Evolutionary conservation across 2,888 invertebrate genomes (phyloP), one percentile per base, ranked within the genome.

Genomic region (Polia nebulosa): DNA sequence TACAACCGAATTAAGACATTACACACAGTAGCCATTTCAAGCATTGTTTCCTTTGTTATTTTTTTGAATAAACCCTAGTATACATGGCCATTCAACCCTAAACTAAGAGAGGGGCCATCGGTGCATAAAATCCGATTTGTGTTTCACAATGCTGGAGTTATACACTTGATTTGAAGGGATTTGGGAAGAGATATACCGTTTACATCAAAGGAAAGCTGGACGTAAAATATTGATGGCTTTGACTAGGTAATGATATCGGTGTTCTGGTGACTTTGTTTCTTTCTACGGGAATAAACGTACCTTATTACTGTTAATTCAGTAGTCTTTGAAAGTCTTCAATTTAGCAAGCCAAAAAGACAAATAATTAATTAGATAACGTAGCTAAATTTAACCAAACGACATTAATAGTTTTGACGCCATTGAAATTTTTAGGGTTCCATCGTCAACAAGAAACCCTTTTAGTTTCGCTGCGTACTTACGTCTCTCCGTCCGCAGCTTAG

Each of bases 141-240:
- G 3, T 61, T 55, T 81, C 78, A 87, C 83, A 81, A 85, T 78
- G 41, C 22, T 20, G 70, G 49, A 81, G 85, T 85, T 52, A 85
- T 86, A 83, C 88, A 86, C 82, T 81, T 75, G 83, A 79, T 57
- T 86, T 79, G 58, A 60, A 53, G 61, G 76, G 72, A 57, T 55
- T 56, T 47, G 15, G 29, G 20, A 27, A 55, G 56, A 56, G 53
- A 64, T 36, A 13, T 65, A 65, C 68, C 65, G 67, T 72, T 52
- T 36, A 36, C 51, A 65, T 76, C 69, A 70, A 75, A 75, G 60
- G 41, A 15, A n/a, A 78, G 9, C 6, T 32, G 44, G 56, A 56
- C 7, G 27, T 3, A 52, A 65, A 61, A 78, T 78, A 73, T 73
- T 78, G 4, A 59, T 36, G 59, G 41, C 41, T 52, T 58, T 41